Evolutionary conservation across 2,888 invertebrate genomes (phyloP), one percentile per base, ranked within the genome.

Genomic region (Theodoxus fluviatilis): DNA sequence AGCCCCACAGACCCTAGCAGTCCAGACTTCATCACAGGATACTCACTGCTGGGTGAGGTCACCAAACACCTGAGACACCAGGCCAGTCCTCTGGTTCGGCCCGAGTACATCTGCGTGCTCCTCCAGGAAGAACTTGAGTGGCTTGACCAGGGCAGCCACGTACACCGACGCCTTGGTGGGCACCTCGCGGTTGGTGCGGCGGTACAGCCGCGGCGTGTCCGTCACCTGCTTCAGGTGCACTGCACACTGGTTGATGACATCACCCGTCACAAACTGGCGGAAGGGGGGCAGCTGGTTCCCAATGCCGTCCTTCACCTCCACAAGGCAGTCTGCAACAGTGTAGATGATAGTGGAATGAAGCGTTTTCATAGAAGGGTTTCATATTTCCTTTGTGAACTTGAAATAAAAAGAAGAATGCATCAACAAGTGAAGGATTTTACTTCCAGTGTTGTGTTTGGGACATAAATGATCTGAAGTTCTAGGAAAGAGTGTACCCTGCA

Each of bases 141-240:
- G 86, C 70, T 81, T 81, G 28, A 83, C 57, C 4, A 83, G 72
- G 57, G 77, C 78, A 22, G 71, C 72, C 59, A 84, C 77, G 69
- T 86, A 86, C 2, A 75, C 68, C 0, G 86, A 86, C n/a, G 85
- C 79, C 69, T 85, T 84, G 66, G 72, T 82, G 0, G 85, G 85
- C 4, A 87, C 87, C 78, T 93, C 95, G 74, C 95, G 91, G 85
- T 97, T 97, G 0, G 97, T 97, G 86, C 95, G 92, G 69, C 96
- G 90, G 86, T 95, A 98, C 70, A 97, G 89, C 74, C 97, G 90
- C 1, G 98, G 98, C 87, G 98, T 94, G 85, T 98, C 96, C 78
- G 92, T 93, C 3, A 98, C 95, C 69, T 84, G 83, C 72, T 84
- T 86, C 12, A 89, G 79, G 67, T 82, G 81, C 33, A 78, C 76